These are phyloP conservation scores for Criorhina ranunculi DNA, from an alignment of 2,888 invertebrate species.

Conservation along the genomic window DNA sequence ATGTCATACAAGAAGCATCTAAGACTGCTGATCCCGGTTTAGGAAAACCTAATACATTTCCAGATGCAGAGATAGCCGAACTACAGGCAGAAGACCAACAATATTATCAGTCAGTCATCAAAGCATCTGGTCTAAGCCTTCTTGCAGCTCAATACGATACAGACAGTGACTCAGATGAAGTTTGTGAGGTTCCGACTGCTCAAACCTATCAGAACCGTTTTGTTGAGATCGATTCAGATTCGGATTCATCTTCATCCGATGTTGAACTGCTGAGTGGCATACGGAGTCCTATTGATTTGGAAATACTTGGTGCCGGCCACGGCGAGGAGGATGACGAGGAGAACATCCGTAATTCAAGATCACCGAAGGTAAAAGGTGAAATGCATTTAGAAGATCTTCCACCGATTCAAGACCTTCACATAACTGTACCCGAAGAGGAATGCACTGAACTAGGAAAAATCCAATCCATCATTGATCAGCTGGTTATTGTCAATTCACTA, in stretches of 20 bases:
- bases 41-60: no score
- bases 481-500: slow-evolving; percentile 91
- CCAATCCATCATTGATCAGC: slow-evolving; percentile 89
- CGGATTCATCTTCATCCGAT: slow-evolving; percentile 77
- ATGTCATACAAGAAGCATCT: no score
- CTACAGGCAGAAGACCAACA: no score
- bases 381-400: slow-evolving; percentile 89
- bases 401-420: slow-evolving; percentile 92
- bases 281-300: slow-evolving; percentile 80
- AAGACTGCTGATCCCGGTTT: no score
- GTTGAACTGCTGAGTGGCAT: slow-evolving; percentile 80
- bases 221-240: slow-evolving; percentile 79
- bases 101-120: no score
- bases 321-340: slow-evolving; percentile 80
- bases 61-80: no score
- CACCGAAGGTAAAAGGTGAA: slow-evolving; percentile 83
- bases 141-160: slow-evolving; percentile 81
- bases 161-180: slow-evolving; percentile 78
- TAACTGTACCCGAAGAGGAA: slow-evolving; percentile 91
- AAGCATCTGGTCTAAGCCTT: slow-evolving; percentile 79
- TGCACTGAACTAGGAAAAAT: slow-evolving; percentile 91
- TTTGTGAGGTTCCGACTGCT: slow-evolving; percentile 79
- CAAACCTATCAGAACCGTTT: slow-evolving; percentile 78
- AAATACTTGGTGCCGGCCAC: slow-evolving; percentile 77
- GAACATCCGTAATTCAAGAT: slow-evolving; percentile 77